Conservation (phyloP, 2,113 vertebrate genomes). For the Parus major region DNA sequence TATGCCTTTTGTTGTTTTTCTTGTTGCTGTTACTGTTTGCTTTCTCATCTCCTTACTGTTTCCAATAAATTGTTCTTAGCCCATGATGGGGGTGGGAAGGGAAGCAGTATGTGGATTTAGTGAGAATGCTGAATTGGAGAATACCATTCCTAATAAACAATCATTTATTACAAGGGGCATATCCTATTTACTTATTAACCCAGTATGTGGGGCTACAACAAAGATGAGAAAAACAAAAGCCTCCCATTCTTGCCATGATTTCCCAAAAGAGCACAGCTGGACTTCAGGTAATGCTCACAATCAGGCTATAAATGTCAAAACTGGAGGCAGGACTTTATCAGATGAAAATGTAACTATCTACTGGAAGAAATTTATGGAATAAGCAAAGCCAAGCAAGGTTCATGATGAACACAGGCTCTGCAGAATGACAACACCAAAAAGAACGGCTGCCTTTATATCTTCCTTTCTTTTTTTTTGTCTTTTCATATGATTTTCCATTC, state of each 20-base stretch:
- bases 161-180: not conserved
- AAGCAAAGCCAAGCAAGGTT: not conserved
- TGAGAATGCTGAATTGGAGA: not conserved
- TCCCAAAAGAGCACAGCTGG: not conserved
- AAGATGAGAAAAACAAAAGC: not conserved
- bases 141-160: not conserved
- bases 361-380: not conserved
- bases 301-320: not conserved
- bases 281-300: not conserved
- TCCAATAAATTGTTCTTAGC: not conserved
- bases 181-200: not conserved
- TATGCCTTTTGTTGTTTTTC: not conserved
- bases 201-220: not conserved
- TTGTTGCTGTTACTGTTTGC: not conserved
- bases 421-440: not conserved
- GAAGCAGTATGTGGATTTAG: not conserved
- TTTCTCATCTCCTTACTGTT: not conserved
- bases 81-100: not conserved
- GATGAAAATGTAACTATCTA: not conserved
- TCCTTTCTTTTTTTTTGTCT: not conserved
- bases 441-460: not conserved
- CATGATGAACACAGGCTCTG: not conserved
- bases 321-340: not conserved
- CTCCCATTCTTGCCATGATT: not conserved
- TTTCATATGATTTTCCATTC: not conserved